Evolutionary conservation across 2,113 vertebrate genomes (phyloP).

Genomic region (Potamarius usumacintae): DNA sequence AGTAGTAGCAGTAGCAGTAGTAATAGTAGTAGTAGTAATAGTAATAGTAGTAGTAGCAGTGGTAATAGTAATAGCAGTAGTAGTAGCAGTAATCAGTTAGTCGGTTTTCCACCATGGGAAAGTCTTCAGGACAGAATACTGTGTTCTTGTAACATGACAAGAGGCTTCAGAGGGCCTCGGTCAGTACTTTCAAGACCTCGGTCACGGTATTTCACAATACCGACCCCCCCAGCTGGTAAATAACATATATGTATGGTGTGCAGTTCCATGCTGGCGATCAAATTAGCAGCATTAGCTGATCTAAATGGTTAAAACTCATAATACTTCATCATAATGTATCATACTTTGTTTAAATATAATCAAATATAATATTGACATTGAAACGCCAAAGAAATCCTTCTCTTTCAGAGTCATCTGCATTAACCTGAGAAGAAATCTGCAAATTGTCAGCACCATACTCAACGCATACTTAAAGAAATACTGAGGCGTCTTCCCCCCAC

Average conservation of each 20-base stretch:
- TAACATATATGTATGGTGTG: background rate
- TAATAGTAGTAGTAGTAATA: too few relatives aligned
- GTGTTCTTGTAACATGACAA: background rate
- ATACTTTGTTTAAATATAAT: background rate
- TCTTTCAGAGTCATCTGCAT: background rate
- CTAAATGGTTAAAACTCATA: background rate
- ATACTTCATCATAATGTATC: background rate
- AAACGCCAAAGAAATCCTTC: background rate
- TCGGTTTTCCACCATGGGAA: too few relatives aligned
- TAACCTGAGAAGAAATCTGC: conserved; percentile 23
- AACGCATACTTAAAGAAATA: conserved; percentile 40
- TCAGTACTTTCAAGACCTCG: too few relatives aligned
- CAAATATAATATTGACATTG: background rate
- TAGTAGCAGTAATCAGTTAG: background rate
- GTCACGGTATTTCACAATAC: too few relatives aligned
- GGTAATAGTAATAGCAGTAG: background rate
- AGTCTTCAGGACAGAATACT: background rate
- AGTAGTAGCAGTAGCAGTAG: too few relatives aligned
- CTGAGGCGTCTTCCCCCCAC: conserved; percentile 18
- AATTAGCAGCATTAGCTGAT: background rate
- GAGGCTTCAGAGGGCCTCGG: too few relatives aligned
- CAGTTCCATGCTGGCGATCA: too few relatives aligned
- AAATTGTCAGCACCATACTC: background rate
- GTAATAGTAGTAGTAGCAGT: too few relatives aligned
- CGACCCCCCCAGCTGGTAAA: too few relatives aligned